These are phyloP conservation scores for Mus minutoides DNA, from an alignment of 2,797 vertebrate genomes.

Conservation along the genomic window DNA sequence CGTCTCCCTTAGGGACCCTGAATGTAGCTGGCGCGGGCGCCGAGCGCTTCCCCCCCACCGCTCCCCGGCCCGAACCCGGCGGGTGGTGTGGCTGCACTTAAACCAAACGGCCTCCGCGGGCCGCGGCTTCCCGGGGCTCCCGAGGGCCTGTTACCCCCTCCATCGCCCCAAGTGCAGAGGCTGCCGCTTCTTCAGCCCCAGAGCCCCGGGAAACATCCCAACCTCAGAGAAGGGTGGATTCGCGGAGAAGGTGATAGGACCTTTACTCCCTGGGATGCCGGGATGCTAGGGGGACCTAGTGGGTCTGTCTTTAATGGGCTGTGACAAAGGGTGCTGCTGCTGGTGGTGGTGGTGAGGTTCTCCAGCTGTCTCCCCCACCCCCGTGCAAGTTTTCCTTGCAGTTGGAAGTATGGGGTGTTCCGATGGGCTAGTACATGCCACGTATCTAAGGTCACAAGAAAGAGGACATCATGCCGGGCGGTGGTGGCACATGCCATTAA, in stretches of 20 bases:
- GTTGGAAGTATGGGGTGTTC: background rate
- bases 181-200: background rate
- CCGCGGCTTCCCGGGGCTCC: conserved; percentile 4
- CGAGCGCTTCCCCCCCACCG: background rate
- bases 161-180: background rate
- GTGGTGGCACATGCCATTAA: too few species aligned
- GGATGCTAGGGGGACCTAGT: rapidly evolving
- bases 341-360: background rate
- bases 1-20: background rate
- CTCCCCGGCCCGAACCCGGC: background rate
- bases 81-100: conserved; percentile 58
- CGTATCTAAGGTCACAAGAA: background rate
- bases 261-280: background rate
- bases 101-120: conserved; percentile 54
- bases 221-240: background rate
- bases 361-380: too few species aligned
- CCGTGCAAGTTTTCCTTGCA: background rate
- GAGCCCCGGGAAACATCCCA: background rate
- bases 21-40: background rate
- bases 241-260: background rate
- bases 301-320: background rate
- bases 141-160: background rate
- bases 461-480: background rate
- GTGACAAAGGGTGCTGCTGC: background rate
- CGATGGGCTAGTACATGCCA: background rate